These are phyloP conservation scores for Numenius phaeopus DNA, from an alignment of 2,797 vertebrate species.

Conservation along the genomic window DNA sequence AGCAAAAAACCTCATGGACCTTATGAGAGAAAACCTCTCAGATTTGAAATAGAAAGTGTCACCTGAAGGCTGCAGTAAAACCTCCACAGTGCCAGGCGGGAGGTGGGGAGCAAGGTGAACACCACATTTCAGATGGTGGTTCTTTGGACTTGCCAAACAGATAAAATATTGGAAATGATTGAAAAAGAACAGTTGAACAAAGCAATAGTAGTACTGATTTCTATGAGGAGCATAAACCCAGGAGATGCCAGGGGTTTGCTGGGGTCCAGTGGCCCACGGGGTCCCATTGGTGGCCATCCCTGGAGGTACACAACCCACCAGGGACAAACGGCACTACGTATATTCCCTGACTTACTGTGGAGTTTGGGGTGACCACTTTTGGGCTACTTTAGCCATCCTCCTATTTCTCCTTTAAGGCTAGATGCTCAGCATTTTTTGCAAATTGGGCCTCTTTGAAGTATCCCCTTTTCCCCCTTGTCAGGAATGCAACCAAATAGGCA, in stretches of 20 bases:
- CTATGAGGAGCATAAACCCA: background rate
- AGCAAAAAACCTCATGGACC: fast-evolving
- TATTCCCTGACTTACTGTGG: background rate
- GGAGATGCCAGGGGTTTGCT: background rate
- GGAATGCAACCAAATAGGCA: background rate
- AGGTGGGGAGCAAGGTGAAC: background rate
- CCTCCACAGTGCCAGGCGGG: fast-evolving
- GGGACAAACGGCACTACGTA: fast-evolving
- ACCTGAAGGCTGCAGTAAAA: background rate
- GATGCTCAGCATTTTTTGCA: background rate
- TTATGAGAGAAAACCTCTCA: background rate
- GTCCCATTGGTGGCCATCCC: background rate
- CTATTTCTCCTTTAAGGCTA: background rate
- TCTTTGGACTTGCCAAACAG: background rate
- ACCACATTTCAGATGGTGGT: background rate
- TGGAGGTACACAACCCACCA: fast-evolving
- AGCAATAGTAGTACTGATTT: background rate
- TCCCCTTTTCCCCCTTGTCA: fast-evolving
- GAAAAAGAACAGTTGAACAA: background rate
- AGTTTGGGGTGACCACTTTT: background rate
- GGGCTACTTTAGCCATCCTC: background rate
- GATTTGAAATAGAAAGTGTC: background rate
- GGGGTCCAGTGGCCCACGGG: fast-evolving
- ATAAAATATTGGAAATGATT: background rate
- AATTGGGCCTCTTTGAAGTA: fast-evolving